Evolutionary conservation across 2,113 vertebrate species (phyloP).

Genomic region (Guaruba guarouba): DNA sequence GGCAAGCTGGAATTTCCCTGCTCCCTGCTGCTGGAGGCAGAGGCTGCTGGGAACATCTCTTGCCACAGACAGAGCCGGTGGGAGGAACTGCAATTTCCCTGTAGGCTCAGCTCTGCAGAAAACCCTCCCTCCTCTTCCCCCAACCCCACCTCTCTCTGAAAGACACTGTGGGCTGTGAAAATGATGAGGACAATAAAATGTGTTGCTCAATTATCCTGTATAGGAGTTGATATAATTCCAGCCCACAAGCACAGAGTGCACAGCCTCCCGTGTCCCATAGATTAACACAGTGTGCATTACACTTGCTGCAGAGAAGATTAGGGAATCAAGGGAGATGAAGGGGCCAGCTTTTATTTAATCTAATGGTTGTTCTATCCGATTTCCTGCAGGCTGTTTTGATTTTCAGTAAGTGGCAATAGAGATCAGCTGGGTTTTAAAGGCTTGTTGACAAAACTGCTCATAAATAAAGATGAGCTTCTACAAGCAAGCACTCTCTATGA

Average conservation of each 20-base stretch:
- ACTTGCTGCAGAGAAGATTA: not conserved
- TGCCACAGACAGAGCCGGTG: not conserved
- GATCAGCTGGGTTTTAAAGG: constrained; percentile 47
- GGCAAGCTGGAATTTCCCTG: not conserved
- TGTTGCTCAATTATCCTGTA: not conserved
- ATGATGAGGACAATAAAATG: not conserved
- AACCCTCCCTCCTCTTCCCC: not conserved
- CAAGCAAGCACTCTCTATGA: not conserved
- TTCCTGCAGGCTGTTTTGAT: constrained; percentile 41
- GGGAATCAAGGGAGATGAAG: not conserved
- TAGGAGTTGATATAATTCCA: not conserved
- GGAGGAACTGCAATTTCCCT: not conserved
- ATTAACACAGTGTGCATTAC: not conserved
- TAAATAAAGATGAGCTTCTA: constrained; percentile 61
- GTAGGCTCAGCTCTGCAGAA: not conserved
- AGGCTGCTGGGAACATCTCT: not conserved
- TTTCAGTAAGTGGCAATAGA: not conserved
- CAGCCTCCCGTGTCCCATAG: not conserved
- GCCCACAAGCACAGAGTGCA: not conserved
- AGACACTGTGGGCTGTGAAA: not conserved
- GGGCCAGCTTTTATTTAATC: constrained; percentile 20
- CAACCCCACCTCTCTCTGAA: not conserved
- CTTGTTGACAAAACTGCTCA: constrained; percentile 26
- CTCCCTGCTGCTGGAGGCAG: not conserved
- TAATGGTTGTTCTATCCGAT: not conserved